Conservation (phyloP, 2,888 invertebrate genomes). For the Sturmia bella region DNA sequence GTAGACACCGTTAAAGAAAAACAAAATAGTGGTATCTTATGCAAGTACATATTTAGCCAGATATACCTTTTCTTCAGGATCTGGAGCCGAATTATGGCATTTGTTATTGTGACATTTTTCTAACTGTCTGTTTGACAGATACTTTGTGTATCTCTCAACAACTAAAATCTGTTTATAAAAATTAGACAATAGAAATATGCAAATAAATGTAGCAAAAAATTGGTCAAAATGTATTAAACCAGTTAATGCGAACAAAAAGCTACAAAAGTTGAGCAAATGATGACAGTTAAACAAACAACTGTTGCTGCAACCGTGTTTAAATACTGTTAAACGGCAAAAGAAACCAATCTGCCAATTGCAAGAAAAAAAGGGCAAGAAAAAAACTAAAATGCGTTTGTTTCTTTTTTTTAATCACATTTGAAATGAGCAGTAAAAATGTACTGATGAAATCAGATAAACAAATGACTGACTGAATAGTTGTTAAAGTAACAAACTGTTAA, state of each 20-base stretch:
- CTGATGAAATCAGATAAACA: constrained; percentile 26
- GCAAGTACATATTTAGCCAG: too few species aligned
- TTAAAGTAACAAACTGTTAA: constrained; percentile 32
- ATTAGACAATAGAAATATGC: constrained; percentile 9
- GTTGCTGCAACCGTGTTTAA: constrained; percentile 19
- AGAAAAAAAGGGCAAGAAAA: constrained; percentile 14
- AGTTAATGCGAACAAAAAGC: neutral
- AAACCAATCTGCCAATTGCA: neutral
- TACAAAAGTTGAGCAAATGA: constrained; percentile 9
- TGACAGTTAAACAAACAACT: constrained; percentile 22
- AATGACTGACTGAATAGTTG: constrained; percentile 21
- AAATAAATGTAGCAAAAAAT: constrained; percentile 1
- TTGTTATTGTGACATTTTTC: too few species aligned
- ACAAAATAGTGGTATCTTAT: too few species aligned
- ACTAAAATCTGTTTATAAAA: neutral
- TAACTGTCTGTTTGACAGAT: neutral
- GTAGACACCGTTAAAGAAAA: too few species aligned
- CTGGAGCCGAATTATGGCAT: too few species aligned
- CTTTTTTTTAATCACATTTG: neutral
- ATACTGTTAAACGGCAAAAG: neutral
- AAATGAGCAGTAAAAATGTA: neutral
- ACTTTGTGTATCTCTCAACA: neutral
- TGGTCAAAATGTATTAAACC: neutral
- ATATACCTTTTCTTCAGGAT: too few species aligned
- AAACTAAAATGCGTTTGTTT: constrained; percentile 32